phyloP scores from a whole-genome alignment of 2,888 invertebrate species.

The Metopia argyrocephala region DNA sequence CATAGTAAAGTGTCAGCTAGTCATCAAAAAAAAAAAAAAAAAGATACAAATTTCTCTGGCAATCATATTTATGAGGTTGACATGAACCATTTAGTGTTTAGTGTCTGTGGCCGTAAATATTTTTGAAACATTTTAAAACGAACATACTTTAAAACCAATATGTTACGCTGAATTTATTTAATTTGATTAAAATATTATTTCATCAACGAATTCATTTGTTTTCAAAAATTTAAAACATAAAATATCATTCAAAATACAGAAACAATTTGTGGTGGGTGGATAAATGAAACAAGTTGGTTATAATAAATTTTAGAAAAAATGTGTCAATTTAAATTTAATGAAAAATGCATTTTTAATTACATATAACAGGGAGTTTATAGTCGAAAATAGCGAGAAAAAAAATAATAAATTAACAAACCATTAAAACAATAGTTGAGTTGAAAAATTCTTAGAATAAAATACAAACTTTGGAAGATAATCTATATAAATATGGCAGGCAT shows the following conservation, averaged over 20 bases:
- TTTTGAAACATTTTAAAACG: background rate
- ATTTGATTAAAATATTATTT: conserved; percentile 22
- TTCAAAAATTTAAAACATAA: conserved; percentile 21
- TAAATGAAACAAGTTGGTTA: conserved; percentile 13
- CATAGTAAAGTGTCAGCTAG: too few species aligned
- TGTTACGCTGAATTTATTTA: background rate
- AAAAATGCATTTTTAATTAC: background rate
- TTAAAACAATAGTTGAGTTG: background rate
- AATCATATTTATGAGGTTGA: conserved; percentile 11
- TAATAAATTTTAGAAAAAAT: conserved; percentile 12
- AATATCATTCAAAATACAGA: conserved; percentile 1
- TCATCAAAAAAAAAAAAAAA: background rate
- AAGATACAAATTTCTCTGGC: conserved; percentile 8
- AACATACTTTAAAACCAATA: background rate
- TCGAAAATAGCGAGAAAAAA: background rate
- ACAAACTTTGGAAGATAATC: too few species aligned
- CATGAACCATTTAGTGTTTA: conserved; percentile 26
- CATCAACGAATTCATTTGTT: background rate
- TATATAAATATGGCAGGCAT: too few species aligned
- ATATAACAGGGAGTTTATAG: background rate
- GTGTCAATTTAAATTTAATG: background rate
- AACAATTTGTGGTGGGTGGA: conserved; percentile 30
- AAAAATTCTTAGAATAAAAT: too few species aligned
- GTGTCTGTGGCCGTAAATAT: conserved; percentile 40
- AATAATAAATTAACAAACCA: background rate